Evolutionary conservation across 1,140 invertebrate species (phyloP).

Genomic region (Arctopsyche grandis): DNA sequence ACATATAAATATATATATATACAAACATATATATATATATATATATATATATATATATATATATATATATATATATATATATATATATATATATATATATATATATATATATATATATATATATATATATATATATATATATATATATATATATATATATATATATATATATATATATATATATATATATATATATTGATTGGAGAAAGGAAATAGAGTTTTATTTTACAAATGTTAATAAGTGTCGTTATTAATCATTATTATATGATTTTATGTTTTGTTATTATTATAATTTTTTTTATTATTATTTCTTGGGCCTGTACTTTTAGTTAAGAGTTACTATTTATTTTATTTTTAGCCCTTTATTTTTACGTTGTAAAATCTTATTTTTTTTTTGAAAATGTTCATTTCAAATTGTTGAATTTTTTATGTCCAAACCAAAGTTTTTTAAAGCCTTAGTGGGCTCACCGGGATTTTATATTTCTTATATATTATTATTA

Average conservation of each 20-base stretch:
- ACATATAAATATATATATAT: too few species aligned
- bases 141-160: too few species aligned
- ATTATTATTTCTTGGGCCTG: slow-evolving; percentile 47
- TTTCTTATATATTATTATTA: slow-evolving; percentile 1
- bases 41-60: too few species aligned
- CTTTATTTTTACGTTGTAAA: slow-evolving; percentile 23
- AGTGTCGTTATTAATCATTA: slow-evolving; percentile 54
- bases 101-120: too few species aligned
- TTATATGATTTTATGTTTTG: slow-evolving; percentile 50
- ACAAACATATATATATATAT: too few species aligned
- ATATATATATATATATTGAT: slow-evolving; percentile 51
- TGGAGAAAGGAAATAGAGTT: slow-evolving; percentile 54
- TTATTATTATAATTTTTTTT: slow-evolving; percentile 45
- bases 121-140: too few species aligned
- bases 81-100: too few species aligned
- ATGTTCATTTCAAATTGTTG: slow-evolving; percentile 48
- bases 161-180: too few species aligned
- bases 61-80: too few species aligned
- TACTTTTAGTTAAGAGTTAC: slow-evolving; percentile 43
- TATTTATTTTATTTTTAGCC: slow-evolving; percentile 47
- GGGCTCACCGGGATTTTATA: slow-evolving; percentile 1
- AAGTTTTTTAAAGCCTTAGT: slow-evolving; percentile 44
- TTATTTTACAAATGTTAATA: slow-evolving; percentile 55
- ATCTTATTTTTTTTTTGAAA: slow-evolving; percentile 1
- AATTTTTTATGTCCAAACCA: slow-evolving; percentile 50